A percentile compares a stretch with the other conserved stretches of the same genome.
Conservation (phyloP, 92 coral and sea anemone genomes). For the Pocillopora grandis region DNA sequence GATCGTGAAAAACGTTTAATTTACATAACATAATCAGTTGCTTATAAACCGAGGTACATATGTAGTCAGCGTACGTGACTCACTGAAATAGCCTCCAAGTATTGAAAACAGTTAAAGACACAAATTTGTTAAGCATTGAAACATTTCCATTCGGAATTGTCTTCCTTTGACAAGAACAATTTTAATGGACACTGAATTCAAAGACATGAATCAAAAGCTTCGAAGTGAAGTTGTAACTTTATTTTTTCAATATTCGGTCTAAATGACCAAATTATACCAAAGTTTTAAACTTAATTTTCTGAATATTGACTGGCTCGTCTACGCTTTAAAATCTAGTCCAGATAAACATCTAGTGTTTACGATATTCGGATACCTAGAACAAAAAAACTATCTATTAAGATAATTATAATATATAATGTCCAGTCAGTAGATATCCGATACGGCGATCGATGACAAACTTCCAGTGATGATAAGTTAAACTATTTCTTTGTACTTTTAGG, state of each 20-base stretch:
- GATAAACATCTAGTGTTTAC: slow-evolving; percentile 13
- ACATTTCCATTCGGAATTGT: too few relatives aligned
- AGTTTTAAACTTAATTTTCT: slow-evolving; percentile 1
- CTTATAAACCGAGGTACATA: too few relatives aligned
- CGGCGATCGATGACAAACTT: too few relatives aligned
- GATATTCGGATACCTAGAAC: neutral
- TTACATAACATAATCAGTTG: too few relatives aligned
- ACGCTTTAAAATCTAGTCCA: neutral
- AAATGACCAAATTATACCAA: neutral
- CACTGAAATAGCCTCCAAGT: too few relatives aligned
- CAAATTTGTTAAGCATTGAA: too few relatives aligned
- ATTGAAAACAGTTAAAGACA: too few relatives aligned
- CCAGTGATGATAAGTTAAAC: too few relatives aligned
- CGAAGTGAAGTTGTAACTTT: neutral
- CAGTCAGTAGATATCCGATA: neutral
- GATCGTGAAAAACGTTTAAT: too few relatives aligned
- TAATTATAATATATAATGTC: neutral
- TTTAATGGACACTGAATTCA: too few relatives aligned
- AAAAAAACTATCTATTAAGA: neutral
- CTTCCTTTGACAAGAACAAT: too few relatives aligned
- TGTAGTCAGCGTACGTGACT: too few relatives aligned
- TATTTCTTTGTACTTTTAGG: neutral
- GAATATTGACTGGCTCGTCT: neutral
- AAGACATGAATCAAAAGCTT: neutral
- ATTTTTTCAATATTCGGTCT: slow-evolving; percentile 11